Evolutionary conservation across 2,797 vertebrate species (phyloP).

Genomic region (Amphiprion clarkii): DNA sequence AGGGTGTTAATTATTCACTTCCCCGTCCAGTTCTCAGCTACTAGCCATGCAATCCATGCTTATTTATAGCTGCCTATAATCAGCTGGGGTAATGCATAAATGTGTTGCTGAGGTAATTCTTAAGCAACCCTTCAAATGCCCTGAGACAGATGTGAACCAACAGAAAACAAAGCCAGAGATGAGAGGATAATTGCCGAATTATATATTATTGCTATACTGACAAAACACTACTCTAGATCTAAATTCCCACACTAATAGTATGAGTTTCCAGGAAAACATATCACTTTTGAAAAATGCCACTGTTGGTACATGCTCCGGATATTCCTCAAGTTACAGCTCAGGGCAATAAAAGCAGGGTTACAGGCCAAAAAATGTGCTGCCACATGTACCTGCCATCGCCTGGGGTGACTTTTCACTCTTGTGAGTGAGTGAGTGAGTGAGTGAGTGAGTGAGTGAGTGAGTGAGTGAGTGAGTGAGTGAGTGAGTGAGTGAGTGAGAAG

Average conservation of each 20-base stretch:
- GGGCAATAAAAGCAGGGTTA: conserved; percentile 70
- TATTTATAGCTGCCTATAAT: conserved; percentile 65
- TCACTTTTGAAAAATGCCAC: conserved; percentile 33
- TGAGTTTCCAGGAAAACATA: conserved; percentile 8
- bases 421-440: conserved; percentile 36
- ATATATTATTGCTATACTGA: background rate
- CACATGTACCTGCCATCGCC: conserved; percentile 72
- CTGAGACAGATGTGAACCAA: conserved; percentile 9
- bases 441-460: conserved; percentile 41
- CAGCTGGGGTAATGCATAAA: conserved; percentile 44
- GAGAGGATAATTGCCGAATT: background rate
- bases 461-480: conserved; percentile 36
- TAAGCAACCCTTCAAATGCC: conserved; percentile 23
- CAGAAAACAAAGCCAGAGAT: conserved; percentile 15
- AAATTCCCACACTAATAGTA: background rate
- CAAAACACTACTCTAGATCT: background rate
- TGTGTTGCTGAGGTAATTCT: conserved; percentile 54
- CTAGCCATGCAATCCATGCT: conserved; percentile 28
- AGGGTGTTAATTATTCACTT: conserved; percentile 68
- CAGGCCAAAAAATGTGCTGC: conserved; percentile 71
- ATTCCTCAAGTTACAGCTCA: conserved; percentile 69
- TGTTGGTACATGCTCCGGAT: conserved; percentile 65
- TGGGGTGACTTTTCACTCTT: conserved; percentile 59
- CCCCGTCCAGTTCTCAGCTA: conserved; percentile 48
- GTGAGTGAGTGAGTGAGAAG: conserved; percentile 38